phyloP scores from a whole-genome alignment of 2,888 invertebrate species.

The Scrobipalpa costella region DNA sequence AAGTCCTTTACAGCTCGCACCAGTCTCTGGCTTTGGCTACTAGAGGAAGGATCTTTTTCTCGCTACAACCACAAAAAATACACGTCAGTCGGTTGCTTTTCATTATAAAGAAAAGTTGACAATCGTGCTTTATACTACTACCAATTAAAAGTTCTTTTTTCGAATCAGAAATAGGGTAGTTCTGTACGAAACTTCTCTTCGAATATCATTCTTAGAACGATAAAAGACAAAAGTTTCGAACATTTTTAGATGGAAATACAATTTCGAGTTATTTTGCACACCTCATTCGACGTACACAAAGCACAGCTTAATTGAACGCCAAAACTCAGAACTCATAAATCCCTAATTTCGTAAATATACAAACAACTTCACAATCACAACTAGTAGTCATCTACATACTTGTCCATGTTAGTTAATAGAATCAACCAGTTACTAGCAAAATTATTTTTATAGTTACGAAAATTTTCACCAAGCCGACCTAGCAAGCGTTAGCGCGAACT shows the following conservation, averaged over 20 bases:
- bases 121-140: conserved; percentile 30
- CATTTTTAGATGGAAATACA: background rate
- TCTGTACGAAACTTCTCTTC: background rate
- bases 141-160: background rate
- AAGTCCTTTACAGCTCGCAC: conserved; percentile 50
- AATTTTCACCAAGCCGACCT: conserved; percentile 3
- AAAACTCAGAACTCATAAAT: background rate
- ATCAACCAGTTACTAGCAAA: background rate
- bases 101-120: conserved; percentile 30
- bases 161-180: background rate
- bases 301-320: background rate
- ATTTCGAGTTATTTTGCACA: conserved; percentile 3
- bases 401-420: background rate
- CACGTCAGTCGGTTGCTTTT: conserved; percentile 45
- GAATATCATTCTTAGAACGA: background rate
- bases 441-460: background rate
- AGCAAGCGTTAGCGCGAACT: conserved; percentile 5
- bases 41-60: conserved; percentile 70
- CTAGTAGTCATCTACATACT: background rate
- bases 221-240: background rate
- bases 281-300: conserved; percentile 10
- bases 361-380: background rate
- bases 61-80: conserved; percentile 71
- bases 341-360: conserved; percentile 9
- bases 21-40: conserved; percentile 76